phyloP scores from a whole-genome alignment of 2,888 invertebrate species.

The Ophonus ardosiacus region DNA sequence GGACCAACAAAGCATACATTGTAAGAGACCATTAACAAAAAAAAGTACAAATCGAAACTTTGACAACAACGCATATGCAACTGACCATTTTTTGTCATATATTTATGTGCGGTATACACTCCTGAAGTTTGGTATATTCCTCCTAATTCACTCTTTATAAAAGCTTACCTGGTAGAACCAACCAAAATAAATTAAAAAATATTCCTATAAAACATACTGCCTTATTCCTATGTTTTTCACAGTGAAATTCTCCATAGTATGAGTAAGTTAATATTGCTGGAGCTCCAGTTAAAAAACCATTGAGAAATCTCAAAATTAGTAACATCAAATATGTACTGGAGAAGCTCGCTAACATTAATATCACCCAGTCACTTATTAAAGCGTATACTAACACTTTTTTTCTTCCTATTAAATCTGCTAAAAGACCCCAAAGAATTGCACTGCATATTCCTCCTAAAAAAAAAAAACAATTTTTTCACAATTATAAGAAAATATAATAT shows the following conservation, averaged over 20 bases:
- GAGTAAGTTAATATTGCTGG: conserved; percentile 81
- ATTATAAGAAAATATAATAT: neutral
- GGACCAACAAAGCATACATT: too few species aligned
- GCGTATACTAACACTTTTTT: conserved; percentile 75
- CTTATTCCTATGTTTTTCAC: conserved; percentile 78
- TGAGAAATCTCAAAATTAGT: conserved; percentile 80
- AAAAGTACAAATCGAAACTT: too few species aligned
- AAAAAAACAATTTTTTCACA: conserved; percentile 11
- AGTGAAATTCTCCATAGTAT: conserved; percentile 83
- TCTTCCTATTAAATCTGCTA: conserved; percentile 87
- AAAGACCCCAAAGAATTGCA: conserved; percentile 88
- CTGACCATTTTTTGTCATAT: too few species aligned
- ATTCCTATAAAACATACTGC: conserved; percentile 82
- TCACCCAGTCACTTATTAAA: conserved; percentile 75
- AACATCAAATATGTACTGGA: conserved; percentile 80
- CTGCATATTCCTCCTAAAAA: conserved; percentile 82
- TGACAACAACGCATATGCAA: too few species aligned
- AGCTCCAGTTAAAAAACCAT: conserved; percentile 81
- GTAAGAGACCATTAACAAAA: too few species aligned
- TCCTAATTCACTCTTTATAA: too few species aligned
- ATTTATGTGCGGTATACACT: too few species aligned
- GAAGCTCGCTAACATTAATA: conserved; percentile 80
- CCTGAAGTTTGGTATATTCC: too few species aligned
- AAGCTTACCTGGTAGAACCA: conserved; percentile 78
- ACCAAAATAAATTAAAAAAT: conserved; percentile 82